Evolutionary conservation across 2,888 invertebrate species (phyloP), one percentile per base, ranked within the genome.

Genomic region (Pardosa pseudoannulata): DNA sequence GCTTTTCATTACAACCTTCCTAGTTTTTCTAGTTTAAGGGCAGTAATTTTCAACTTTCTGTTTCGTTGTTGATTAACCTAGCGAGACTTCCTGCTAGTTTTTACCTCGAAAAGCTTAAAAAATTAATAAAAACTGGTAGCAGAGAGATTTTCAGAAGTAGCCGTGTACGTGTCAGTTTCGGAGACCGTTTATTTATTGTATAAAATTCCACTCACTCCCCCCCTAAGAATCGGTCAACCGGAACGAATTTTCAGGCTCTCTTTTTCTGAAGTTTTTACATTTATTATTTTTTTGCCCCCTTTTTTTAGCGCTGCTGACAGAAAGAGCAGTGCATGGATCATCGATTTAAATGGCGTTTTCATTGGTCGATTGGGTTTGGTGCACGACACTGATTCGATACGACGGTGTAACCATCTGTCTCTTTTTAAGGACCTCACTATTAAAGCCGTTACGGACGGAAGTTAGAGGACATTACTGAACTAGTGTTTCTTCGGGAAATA

Each of bases 261-360:
- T 23, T 28, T 73, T n/a, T 23, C 1, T 36, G 46, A 32, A 5
- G 31, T 19, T 75, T 65, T 74, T n/a, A 13, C 28, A 39, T 64
- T 5, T 19, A 6, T 73, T 32, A 11, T n/a, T 46, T 16, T 29
- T 16, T 39, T 2, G 1, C 11, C 2, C 16, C 46, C n/a, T 41
- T 32, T 46, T 29, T 27, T 39, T 9, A 23, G 23, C 1, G 28
- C 23, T 32, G 23, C 41, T 67, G 46, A 68, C 67, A 41, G 28
- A 19, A 75, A 39, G 31, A 64, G 64, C 39, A 36, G 16, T 29
- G 7, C 29, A 64, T 41, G 79, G 79, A 72, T 64, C 79, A 79
- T 64, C 71, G 79, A 71, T 41, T 71, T 64, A 41, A 31, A 31
- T 36, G 71, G 71, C 71, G 41, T 79, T 71, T 41, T 41, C 70